Conservation (phyloP, 2,797 vertebrate genomes). For the Cyclura pinguis region DNA sequence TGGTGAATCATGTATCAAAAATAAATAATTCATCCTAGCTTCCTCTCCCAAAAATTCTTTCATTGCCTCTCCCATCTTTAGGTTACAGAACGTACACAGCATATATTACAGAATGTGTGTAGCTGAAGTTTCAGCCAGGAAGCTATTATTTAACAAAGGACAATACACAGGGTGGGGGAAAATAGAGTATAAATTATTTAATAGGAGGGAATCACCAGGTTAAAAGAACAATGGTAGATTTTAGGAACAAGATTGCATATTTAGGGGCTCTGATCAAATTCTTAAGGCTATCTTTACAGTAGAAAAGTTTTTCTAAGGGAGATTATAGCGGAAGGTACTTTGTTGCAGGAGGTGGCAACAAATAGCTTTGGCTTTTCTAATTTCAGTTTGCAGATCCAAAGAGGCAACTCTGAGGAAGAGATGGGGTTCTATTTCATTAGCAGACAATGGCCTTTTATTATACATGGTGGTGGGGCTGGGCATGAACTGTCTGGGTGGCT, state of each 20-base stretch:
- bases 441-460: background rate
- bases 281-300: background rate
- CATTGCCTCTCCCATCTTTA: background rate
- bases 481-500: background rate
- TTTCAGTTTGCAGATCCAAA: background rate
- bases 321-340: background rate
- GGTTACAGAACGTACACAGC: background rate
- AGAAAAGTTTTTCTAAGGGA: background rate
- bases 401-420: background rate
- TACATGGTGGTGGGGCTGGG: background rate
- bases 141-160: background rate
- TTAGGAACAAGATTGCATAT: background rate
- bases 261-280: background rate
- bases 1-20: background rate
- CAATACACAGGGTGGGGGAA: background rate
- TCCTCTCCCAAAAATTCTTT: background rate
- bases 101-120: background rate
- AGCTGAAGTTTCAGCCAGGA: background rate
- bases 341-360: background rate
- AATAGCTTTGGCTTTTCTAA: background rate
- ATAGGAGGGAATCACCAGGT: background rate
- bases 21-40: background rate
- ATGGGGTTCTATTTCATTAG: background rate
- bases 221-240: background rate
- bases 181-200: background rate